phyloP scores from a whole-genome alignment of 2,797 vertebrate genomes.

The Halcyon leucocephala region DNA sequence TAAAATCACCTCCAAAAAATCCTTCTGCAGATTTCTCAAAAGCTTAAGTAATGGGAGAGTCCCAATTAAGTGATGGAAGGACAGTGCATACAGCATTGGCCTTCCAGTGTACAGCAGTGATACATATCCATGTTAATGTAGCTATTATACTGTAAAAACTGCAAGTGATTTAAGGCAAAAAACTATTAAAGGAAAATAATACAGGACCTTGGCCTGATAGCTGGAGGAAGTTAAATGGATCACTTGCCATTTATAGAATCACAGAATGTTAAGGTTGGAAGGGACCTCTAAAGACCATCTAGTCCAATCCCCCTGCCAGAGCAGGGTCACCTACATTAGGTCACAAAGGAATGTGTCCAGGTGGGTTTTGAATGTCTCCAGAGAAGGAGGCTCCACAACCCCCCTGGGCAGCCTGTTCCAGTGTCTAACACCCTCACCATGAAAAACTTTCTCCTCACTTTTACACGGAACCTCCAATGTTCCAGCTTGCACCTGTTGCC shows the following conservation, averaged over 20 bases:
- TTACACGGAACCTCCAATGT: no score
- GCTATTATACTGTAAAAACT: background rate
- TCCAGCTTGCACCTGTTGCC: no score
- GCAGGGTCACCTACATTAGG: no score
- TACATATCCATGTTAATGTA: background rate
- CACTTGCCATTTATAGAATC: background rate
- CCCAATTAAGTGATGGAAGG: background rate
- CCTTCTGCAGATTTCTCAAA: background rate
- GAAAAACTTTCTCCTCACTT: no score
- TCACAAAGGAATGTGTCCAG: no score
- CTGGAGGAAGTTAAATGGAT: background rate
- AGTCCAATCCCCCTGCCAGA: no score
- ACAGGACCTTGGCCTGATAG: background rate
- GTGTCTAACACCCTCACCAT: no score
- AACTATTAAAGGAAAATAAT: slow-evolving; percentile 11
- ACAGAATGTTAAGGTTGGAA: no score
- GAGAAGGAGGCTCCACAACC: no score
- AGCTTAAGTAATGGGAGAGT: background rate
- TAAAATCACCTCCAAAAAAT: background rate
- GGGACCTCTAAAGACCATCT: no score
- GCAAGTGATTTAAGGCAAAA: background rate
- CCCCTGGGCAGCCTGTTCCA: no score
- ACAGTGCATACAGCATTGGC: accelerated
- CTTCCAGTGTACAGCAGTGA: background rate
- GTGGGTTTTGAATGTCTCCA: no score